Base-by-base conservation (phyloP, 2,888 invertebrate genomes). In the Heteropelma amictum region DNA sequence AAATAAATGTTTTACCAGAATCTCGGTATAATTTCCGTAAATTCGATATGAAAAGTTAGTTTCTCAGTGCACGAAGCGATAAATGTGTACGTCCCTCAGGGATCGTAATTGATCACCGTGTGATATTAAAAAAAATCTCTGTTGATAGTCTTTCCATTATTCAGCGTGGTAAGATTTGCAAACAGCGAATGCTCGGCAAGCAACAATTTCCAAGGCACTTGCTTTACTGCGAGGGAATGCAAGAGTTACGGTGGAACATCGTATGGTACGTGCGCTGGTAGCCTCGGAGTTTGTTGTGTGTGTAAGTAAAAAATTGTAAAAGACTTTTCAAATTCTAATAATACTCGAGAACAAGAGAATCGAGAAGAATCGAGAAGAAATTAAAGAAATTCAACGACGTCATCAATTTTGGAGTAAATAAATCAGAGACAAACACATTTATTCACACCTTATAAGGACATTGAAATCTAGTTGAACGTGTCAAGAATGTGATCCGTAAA, bases 231-330 rank as follows among this genome's bases (percentile, higher is more conserved):
- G 51, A 90, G 93, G 6, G 95, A 96, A 86, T 96, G 96, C 85
- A 87, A 90, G 60, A 93, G 92, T 82, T 92, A 93, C 23, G 93
- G 93, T 68, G 97, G 97, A 0, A 92, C 92, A 5, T 90, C 93
- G 40, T 93, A 94, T 0, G 96, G 95, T 8, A 89, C 89, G 8
- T 97, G 97, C 85, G 95, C 95, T 2, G 92, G 92, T 19, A 92
- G 92, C 65, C 92, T 95, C 82, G 96, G 96, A 2, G 92, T 94
- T 68, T 97, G 97, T 86, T 97, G 97, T 86, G 92, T 96, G 73
- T 93, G 96, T 96, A 90, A 92, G 93, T 91, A 77, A 38, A 19
- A 40, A 5, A 38, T 47, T 30, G n/a, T n/a, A 2, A 21, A 6
- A 5, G 49, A 10, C n/a, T 2, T 1, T 12, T 8, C 6, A 14